Base-by-base conservation (phyloP, 2,113 vertebrate genomes). In the Xiphophorus couchianus region DNA sequence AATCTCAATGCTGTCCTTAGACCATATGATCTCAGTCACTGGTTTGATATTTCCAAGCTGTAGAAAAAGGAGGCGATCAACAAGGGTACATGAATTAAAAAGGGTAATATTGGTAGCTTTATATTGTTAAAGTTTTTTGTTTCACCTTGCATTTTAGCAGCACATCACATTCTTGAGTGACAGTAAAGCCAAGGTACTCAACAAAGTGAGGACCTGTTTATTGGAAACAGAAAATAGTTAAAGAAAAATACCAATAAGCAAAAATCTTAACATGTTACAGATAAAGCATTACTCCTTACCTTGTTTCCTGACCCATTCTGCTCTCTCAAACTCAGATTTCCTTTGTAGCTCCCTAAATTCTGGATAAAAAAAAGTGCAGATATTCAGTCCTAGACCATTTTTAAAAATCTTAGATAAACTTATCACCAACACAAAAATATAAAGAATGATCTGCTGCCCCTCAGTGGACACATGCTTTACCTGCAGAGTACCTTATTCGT, bases 301-400 rank as follows among this genome's bases (percentile, higher is more conserved):
- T 98, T 99, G 98, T 91, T 97, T 99, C 85, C 98, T 96, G 91
- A 97, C 94, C 97, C 97, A 99, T 90, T 99, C 98, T 82, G 97
- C 96, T 61, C 94, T 94, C 86, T 97, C 97, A 93, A 98, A 98
- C 77, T 98, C 95, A 35, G 98, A 97, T 93, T 98, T 97, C 92
- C 96, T 97, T 86, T 96, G 95, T 81, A 99, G 94, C 86, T 95
- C 95, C 87, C 96, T 96, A 93, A 99, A 99, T 78, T 98, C 98
- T 99, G 86, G 54, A 86, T 2, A 81, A 58, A 73, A 42, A 42
- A 73, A 65, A 60, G 76, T 1, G 15, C 19, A 25, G 37, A 39
- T 31, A 19, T 54, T 71, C 37, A 69, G 31, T 1, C 51, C 11
- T 1, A n/a, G 3, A 33, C 5, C 39, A 15, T 62, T 76, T 74